Conservation (phyloP, 92 coral and sea anemone genomes). For the Scolanthus callimorphus region DNA sequence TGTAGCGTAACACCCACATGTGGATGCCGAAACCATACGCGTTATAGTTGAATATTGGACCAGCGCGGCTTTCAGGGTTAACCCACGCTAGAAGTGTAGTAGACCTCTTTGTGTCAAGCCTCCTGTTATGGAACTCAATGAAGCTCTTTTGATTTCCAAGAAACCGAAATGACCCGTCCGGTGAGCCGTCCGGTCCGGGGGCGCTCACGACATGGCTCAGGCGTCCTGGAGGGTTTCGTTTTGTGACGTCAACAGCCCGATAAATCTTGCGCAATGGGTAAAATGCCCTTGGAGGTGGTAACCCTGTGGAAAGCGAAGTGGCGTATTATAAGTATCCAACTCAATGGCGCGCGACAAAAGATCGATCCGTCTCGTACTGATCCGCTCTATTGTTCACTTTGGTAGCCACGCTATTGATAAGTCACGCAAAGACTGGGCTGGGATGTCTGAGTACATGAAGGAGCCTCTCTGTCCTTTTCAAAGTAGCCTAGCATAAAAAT, state of each 20-base stretch:
- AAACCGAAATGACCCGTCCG: constrained; percentile 62
- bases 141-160: constrained; percentile 45
- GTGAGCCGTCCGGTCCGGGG: constrained; percentile 67
- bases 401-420: too few species aligned
- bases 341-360: too few species aligned
- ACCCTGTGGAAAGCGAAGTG: constrained; percentile 29
- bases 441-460: too few species aligned
- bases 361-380: too few species aligned
- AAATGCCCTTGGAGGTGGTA: constrained; percentile 73
- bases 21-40: constrained; percentile 65
- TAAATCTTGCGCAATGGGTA: constrained; percentile 59
- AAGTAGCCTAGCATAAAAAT: too few species aligned
- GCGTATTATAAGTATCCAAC: too few species aligned
- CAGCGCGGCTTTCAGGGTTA: constrained; percentile 55
- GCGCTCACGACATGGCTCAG: constrained; percentile 47
- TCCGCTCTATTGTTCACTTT: too few species aligned
- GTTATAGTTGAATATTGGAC: constrained; percentile 64
- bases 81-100: constrained; percentile 63
- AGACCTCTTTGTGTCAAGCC: constrained; percentile 58
- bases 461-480: too few species aligned
- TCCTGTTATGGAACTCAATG: constrained; percentile 63
- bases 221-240: constrained; percentile 62
- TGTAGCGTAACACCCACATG: constrained; percentile 50
- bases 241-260: constrained; percentile 54
- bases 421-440: too few species aligned